A percentile compares a stretch with the other conserved stretches of the same genome.
These are phyloP conservation scores for Rousettus madagascariensis DNA, from an alignment of 2,797 vertebrate species.

Conservation along the genomic window DNA sequence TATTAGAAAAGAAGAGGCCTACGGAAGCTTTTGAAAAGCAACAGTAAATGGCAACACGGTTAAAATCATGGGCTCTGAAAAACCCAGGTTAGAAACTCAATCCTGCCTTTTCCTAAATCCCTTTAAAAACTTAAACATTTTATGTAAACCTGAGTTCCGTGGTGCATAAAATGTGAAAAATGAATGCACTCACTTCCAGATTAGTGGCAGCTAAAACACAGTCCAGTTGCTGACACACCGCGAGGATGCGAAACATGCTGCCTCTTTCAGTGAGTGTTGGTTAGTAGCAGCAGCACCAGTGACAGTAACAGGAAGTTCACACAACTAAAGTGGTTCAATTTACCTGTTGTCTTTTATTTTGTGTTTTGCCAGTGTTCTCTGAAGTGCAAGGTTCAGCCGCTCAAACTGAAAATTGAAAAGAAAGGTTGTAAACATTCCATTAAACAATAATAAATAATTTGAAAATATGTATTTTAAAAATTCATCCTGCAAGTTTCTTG, in stretches of 20 bases:
- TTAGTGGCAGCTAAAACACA: background rate
- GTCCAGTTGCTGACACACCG: background rate
- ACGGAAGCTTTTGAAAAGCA: background rate
- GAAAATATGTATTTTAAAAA: background rate
- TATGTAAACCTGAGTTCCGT: background rate
- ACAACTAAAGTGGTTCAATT: constrained; percentile 48
- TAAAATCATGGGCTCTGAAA: background rate
- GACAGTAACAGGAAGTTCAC: background rate
- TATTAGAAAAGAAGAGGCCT: background rate
- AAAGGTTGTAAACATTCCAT: constrained; percentile 12
- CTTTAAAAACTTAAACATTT: background rate
- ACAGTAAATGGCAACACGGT: background rate
- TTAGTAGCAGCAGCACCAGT: background rate
- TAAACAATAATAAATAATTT: constrained; percentile 32
- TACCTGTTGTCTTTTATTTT: constrained; percentile 90
- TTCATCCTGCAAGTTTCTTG: background rate
- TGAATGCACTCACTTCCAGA: background rate
- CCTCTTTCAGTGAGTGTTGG: background rate
- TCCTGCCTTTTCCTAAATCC: background rate
- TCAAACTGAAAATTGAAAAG: constrained; percentile 89
- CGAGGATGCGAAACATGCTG: background rate
- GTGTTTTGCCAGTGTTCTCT: constrained; percentile 90
- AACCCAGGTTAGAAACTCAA: background rate
- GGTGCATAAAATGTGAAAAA: background rate
- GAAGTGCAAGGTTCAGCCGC: constrained; percentile 92